phyloP scores from a whole-genome alignment of 1,140 invertebrate species.

The Oedothorax gibbosus region DNA sequence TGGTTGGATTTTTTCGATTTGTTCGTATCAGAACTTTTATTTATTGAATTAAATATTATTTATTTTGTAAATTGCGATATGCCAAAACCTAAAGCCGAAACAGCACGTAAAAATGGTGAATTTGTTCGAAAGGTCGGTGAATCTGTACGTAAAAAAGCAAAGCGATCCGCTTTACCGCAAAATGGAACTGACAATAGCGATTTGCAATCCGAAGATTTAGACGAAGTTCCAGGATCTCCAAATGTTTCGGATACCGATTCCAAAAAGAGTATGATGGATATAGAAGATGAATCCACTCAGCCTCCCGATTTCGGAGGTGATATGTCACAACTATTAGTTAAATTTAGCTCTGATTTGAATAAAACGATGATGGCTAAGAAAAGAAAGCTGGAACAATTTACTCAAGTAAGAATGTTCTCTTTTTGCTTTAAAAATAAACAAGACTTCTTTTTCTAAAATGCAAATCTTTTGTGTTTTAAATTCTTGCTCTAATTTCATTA shows the following conservation, averaged over 20 bases:
- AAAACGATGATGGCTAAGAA: conserved; percentile 45
- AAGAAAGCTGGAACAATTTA: conserved; percentile 47
- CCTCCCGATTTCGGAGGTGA: conserved; percentile 42
- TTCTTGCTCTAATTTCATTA: no score
- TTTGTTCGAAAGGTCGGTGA: neutral
- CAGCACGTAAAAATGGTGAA: neutral
- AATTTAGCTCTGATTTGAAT: conserved; percentile 41
- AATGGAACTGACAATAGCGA: conserved; percentile 11
- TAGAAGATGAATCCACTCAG: neutral
- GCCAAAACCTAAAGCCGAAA: conserved; percentile 28
- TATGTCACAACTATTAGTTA: conserved; percentile 44
- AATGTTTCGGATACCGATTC: conserved; percentile 29
- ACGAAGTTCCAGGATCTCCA: conserved; percentile 41
- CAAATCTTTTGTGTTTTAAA: no score
- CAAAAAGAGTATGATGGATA: conserved; percentile 14
- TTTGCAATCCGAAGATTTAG: conserved; percentile 31
- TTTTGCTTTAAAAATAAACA: no score
- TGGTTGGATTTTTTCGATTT: no score
- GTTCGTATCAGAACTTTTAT: no score
- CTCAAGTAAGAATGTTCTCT: conserved; percentile 22
- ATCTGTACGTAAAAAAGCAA: no score
- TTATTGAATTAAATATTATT: no score
- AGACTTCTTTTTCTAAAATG: no score
- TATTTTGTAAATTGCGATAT: conserved; percentile 2
- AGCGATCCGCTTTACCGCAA: neutral